A percentile compares a stretch with the other conserved stretches of the same genome.
Conservation (phyloP, 2,888 invertebrate genomes). For the Carabus problematicus region DNA sequence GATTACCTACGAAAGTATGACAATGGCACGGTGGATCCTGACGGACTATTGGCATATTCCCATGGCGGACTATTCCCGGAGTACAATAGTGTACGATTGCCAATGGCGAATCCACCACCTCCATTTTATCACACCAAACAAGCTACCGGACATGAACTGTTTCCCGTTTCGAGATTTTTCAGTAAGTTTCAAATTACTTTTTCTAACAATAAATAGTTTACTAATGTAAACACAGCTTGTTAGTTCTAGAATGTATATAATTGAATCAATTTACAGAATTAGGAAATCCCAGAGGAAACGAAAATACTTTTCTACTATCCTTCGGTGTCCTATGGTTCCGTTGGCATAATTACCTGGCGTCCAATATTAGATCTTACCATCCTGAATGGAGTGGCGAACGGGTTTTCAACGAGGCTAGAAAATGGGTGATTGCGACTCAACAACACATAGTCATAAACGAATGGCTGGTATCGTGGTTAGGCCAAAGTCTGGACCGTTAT, state of each 20-base stretch:
- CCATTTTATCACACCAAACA: conserved; percentile 60
- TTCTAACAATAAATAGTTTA: too few relatives aligned
- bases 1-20: conserved; percentile 62
- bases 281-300: conserved; percentile 64
- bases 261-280: conserved; percentile 55
- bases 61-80: conserved; percentile 62
- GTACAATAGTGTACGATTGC: conserved; percentile 61
- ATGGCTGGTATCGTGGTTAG: conserved; percentile 62
- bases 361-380: conserved; percentile 52
- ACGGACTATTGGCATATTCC: conserved; percentile 60
- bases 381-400: conserved; percentile 60
- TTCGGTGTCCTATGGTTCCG: conserved; percentile 65
- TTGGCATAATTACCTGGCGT: conserved; percentile 64
- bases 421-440: conserved; percentile 65
- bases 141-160: conserved; percentile 56
- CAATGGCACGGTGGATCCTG: conserved; percentile 59
- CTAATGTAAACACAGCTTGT: too few relatives aligned
- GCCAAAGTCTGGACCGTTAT: conserved; percentile 46
- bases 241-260: too few relatives aligned
- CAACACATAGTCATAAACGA: conserved; percentile 62
- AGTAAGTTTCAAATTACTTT: conserved; percentile 56
- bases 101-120: conserved; percentile 67
- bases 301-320: conserved; percentile 63
- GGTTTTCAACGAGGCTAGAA: conserved; percentile 64
- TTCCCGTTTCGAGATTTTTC: conserved; percentile 62